Percentiles rank a stretch among this genome's conserved stretches.
phyloP scores from a whole-genome alignment of 1,140 invertebrate species.

The Akabosia matsudoensis region DNA sequence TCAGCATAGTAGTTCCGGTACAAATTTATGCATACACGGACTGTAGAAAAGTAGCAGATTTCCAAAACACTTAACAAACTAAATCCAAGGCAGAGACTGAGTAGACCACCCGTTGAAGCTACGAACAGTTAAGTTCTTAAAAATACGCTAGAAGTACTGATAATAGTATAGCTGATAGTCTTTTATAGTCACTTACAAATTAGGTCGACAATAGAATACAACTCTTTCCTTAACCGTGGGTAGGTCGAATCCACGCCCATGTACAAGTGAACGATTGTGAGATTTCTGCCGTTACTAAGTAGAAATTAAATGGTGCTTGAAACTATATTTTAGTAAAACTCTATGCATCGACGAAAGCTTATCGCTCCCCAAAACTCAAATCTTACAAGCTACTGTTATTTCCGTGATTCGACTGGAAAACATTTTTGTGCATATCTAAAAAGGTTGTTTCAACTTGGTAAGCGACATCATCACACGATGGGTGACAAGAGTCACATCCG shows the following conservation, averaged over 20 bases:
- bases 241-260: slow-evolving; percentile 25
- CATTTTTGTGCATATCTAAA: not conserved
- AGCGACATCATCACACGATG: not conserved
- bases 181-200: not conserved
- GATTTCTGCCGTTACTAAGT: not conserved
- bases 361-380: no score
- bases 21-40: not conserved
- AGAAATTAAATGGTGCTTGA: not conserved
- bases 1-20: not conserved
- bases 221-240: slow-evolving; percentile 31
- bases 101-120: not conserved
- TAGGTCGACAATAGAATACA: slow-evolving; percentile 31
- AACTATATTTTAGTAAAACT: no score
- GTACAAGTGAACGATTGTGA: slow-evolving; percentile 39
- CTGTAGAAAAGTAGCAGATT: slow-evolving; percentile 5
- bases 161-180: no score
- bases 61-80: not conserved
- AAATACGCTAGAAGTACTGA: not conserved
- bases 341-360: no score
- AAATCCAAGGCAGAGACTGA: not conserved
- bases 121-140: no score
- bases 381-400: no score
- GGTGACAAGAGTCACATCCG: not conserved
- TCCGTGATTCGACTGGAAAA: no score
- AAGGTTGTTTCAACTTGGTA: not conserved